Evolutionary conservation across 2,888 invertebrate species (phyloP).

Genomic region (Lutraria lutraria): DNA sequence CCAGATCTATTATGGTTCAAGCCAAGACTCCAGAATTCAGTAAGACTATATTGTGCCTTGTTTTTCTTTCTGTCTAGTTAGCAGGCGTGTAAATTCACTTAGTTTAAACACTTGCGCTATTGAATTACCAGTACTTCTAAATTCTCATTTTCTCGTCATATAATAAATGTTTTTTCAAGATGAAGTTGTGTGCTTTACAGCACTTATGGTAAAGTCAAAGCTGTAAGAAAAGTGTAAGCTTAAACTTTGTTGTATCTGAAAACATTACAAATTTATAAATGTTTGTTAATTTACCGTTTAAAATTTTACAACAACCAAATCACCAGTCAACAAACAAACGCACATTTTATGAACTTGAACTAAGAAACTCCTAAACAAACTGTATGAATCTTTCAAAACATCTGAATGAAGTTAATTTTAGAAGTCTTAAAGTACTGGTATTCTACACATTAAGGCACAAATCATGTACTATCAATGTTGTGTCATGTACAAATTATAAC

Average conservation of each 20-base stretch:
- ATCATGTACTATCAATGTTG: conserved; percentile 29
- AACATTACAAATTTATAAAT: too few species aligned
- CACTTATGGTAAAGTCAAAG: too few species aligned
- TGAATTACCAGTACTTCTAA: conserved; percentile 20
- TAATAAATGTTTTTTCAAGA: too few species aligned
- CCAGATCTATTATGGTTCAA: conserved; percentile 96
- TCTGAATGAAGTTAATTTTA: not conserved
- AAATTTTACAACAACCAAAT: too few species aligned
- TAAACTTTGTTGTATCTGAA: too few species aligned
- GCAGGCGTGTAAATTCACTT: conserved; percentile 28
- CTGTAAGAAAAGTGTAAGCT: too few species aligned
- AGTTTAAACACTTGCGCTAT: conserved; percentile 24
- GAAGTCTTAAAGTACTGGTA: conserved; percentile 5
- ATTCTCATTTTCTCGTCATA: not conserved
- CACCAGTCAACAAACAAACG: too few species aligned
- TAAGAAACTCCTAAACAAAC: too few species aligned
- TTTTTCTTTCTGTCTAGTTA: conserved; percentile 19
- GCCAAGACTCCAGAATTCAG: conserved; percentile 99
- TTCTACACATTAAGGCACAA: conserved; percentile 19
- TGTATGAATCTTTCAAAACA: not conserved
- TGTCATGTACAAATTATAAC: conserved; percentile 10
- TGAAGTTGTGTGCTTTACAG: too few species aligned
- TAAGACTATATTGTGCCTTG: conserved; percentile 89
- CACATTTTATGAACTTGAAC: too few species aligned
- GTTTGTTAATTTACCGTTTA: too few species aligned